A percentile compares a stretch with the other conserved stretches of the same genome.
Conservation (phyloP, 2,797 vertebrate species). For the Poeciliopsis gracilis region DNA sequence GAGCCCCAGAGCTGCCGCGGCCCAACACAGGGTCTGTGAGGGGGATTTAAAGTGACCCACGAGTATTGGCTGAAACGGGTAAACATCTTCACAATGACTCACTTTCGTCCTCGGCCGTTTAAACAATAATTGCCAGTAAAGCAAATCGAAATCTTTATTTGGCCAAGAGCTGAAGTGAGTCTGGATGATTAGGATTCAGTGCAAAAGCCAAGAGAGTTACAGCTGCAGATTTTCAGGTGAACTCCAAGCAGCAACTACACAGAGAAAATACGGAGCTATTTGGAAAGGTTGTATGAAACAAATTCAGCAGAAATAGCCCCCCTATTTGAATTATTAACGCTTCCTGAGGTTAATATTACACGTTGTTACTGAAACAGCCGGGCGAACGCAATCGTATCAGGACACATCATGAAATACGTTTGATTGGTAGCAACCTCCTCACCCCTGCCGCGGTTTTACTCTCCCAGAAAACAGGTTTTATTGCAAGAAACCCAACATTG, state of each 20-base stretch:
- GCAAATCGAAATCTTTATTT: constrained; percentile 41
- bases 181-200: constrained; percentile 42
- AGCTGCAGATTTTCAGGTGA: constrained; percentile 48
- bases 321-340: constrained; percentile 52
- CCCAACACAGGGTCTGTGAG: constrained; percentile 29
- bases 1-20: constrained; percentile 53
- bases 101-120: constrained; percentile 41
- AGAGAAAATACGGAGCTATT: constrained; percentile 52
- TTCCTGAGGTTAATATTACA: constrained; percentile 32
- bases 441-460: constrained; percentile 21
- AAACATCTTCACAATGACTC: constrained; percentile 58
- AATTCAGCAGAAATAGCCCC: constrained; percentile 19
- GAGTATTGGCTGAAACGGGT: constrained; percentile 47
- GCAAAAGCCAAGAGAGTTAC: constrained; percentile 18
- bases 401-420: constrained; percentile 42
- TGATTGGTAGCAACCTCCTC: constrained; percentile 9
- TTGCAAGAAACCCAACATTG: constrained; percentile 46
- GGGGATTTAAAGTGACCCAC: constrained; percentile 56
- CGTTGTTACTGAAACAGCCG: constrained; percentile 42
- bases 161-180: constrained; percentile 34
- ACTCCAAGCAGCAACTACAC: constrained; percentile 32
- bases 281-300: constrained; percentile 37
- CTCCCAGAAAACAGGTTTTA: constrained; percentile 35
- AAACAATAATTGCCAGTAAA: constrained; percentile 51
- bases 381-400: constrained; percentile 40